phyloP scores from a whole-genome alignment of 2,888 invertebrate genomes.

The Schrankia costaestrigalis region DNA sequence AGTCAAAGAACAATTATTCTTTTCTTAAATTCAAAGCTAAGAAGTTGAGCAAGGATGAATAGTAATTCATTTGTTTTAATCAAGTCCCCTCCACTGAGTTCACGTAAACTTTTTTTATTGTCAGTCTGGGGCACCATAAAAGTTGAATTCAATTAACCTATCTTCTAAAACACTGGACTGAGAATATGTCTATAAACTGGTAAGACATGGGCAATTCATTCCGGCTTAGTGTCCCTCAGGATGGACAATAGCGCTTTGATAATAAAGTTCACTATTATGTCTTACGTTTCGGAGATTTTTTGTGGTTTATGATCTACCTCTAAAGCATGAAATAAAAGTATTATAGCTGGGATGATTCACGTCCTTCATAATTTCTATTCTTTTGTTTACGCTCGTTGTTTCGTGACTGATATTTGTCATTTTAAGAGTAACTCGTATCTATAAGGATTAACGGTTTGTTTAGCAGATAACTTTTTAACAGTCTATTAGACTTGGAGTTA shows the following conservation, averaged over 20 bases:
- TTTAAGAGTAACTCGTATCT: too few species aligned
- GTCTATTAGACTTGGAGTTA: neutral
- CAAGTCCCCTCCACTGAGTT: conserved; percentile 16
- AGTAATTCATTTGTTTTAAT: conserved; percentile 32
- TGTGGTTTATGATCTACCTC: conserved; percentile 21
- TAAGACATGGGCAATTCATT: conserved; percentile 37
- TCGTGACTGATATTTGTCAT: too few species aligned
- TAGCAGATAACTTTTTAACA: neutral
- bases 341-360: conserved; percentile 22
- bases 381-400: too few species aligned
- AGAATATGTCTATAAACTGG: conserved; percentile 38
- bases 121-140: conserved; percentile 35
- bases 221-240: conserved; percentile 29
- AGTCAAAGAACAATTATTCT: conserved; percentile 16
- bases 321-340: conserved; percentile 28
- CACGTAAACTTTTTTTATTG: conserved; percentile 31
- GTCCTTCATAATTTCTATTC: conserved; percentile 14
- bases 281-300: conserved; percentile 21
- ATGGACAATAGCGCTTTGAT: conserved; percentile 25
- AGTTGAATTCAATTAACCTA: conserved; percentile 48
- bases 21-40: conserved; percentile 17
- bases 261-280: conserved; percentile 27
- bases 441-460: neutral
- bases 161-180: conserved; percentile 29
- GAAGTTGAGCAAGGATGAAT: conserved; percentile 18